phyloP scores from a whole-genome alignment of 30 jellyfish, hydroid and myxozoan species.

The Nemopilema nomurai region DNA sequence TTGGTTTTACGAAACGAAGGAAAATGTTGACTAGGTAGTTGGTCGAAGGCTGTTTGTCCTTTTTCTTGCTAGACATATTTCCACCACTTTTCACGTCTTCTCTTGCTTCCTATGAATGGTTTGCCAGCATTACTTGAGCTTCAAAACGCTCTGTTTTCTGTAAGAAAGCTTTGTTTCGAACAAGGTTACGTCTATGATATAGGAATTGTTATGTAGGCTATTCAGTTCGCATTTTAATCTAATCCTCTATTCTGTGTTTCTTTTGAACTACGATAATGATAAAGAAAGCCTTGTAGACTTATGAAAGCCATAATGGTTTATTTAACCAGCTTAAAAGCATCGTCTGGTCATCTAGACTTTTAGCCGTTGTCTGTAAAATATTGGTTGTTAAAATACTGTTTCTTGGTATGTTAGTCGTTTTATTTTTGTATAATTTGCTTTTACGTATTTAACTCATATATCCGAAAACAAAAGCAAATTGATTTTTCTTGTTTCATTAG shows the following conservation, averaged over 20 bases:
- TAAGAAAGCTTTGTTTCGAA: not conserved
- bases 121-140: no score
- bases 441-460: not conserved
- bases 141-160: not conserved
- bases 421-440: not conserved
- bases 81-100: no score
- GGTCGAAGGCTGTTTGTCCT: no score
- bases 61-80: no score
- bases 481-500: not conserved
- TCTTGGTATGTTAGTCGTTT: not conserved
- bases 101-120: no score
- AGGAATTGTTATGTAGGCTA: not conserved
- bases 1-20: no score
- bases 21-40: no score
- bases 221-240: not conserved
- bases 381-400: not conserved
- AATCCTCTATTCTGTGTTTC: not conserved
- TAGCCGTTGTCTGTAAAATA: not conserved
- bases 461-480: not conserved
- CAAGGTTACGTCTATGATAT: not conserved
- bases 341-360: not conserved
- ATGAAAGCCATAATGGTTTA: not conserved
- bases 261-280: not conserved
- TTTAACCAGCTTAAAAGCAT: not conserved
- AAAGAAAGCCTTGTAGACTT: not conserved